These are phyloP conservation scores for Oreotrochilus melanogaster DNA, from an alignment of 2,113 vertebrate species.

Conservation along the genomic window DNA sequence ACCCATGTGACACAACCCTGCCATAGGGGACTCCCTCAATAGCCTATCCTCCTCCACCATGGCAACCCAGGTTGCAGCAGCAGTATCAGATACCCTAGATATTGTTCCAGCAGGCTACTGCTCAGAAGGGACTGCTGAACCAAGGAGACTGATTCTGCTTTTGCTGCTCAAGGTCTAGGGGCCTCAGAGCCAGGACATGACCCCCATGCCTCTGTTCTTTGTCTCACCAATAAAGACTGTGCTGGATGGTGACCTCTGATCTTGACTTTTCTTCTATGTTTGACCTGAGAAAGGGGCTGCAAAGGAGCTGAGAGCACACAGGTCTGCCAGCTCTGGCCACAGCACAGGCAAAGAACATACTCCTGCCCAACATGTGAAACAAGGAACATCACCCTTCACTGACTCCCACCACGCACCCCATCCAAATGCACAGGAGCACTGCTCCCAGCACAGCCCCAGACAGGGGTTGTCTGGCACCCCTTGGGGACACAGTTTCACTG, in stretches of 20 bases:
- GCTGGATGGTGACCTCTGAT: background rate
- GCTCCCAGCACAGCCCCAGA: background rate
- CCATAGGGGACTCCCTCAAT: background rate
- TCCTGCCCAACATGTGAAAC: background rate
- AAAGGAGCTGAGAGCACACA: background rate
- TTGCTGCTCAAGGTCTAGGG: background rate
- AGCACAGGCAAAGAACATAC: background rate
- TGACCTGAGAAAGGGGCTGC: background rate
- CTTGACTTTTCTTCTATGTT: background rate
- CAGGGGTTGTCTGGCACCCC: background rate
- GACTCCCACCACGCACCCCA: background rate
- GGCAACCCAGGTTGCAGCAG: background rate
- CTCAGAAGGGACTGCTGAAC: background rate
- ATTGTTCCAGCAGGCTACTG: background rate
- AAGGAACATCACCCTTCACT: background rate
- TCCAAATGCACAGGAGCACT: fast-evolving
- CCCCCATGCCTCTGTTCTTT: background rate
- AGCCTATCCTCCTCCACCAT: background rate
- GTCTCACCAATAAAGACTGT: conserved; percentile 18
- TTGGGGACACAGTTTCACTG: fast-evolving
- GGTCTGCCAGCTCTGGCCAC: background rate
- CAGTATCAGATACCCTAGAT: background rate
- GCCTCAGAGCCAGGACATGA: background rate
- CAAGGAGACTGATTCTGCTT: background rate
- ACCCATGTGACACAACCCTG: background rate